These are phyloP conservation scores for Tipula lateralis DNA, from an alignment of 2,888 invertebrate species.

Conservation along the genomic window DNA sequence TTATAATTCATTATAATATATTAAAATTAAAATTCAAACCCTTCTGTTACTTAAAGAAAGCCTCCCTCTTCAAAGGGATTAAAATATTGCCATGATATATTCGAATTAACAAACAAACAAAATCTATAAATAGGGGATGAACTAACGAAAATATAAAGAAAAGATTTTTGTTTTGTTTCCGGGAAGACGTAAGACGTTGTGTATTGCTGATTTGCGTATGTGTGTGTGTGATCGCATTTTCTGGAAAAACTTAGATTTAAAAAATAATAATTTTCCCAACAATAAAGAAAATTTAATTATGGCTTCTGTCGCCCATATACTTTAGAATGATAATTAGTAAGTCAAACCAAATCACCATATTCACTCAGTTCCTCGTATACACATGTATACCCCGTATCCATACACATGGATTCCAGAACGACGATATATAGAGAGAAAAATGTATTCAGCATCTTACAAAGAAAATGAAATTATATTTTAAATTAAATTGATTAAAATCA, in stretches of 20 bases:
- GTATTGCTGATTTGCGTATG: neutral
- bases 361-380: too few relatives aligned
- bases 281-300: neutral
- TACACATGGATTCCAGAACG: neutral
- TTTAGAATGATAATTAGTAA: neutral
- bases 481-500: slow-evolving; percentile 19
- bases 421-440: neutral
- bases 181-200: neutral
- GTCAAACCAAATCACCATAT: neutral
- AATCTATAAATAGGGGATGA: neutral
- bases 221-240: neutral
- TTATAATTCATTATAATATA: slow-evolving; percentile 3
- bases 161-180: neutral
- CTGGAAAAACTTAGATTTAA: neutral
- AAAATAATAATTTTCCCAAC: neutral
- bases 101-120: neutral
- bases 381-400: neutral
- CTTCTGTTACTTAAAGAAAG: neutral
- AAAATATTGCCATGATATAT: neutral
- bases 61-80: neutral
- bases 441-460: neutral
- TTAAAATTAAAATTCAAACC: slow-evolving; percentile 5
- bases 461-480: neutral
- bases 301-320: neutral
- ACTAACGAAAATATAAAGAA: neutral